Conservation (phyloP, 2,888 invertebrate species). For the Polyommatus icarus region DNA sequence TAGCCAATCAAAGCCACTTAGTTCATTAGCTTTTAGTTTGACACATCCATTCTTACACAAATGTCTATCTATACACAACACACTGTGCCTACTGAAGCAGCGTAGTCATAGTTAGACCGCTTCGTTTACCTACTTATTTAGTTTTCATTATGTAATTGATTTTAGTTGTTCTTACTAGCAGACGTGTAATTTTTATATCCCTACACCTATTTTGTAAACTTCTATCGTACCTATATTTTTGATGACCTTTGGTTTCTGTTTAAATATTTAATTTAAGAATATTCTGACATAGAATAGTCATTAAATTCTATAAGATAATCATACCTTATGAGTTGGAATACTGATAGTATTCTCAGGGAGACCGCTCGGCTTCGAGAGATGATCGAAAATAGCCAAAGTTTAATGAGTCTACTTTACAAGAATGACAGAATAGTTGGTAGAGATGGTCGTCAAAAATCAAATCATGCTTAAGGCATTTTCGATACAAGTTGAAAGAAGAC, state of each 20-base stretch:
- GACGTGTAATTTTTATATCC: background rate
- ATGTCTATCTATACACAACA: conserved; percentile 30
- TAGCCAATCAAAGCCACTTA: background rate
- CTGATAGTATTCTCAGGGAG: conserved; percentile 65
- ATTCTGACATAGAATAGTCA: background rate
- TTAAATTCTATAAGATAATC: conserved; percentile 38
- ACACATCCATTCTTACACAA: conserved; percentile 25
- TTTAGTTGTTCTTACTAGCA: background rate
- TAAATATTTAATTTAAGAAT: background rate
- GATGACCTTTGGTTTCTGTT: background rate
- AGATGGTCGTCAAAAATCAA: conserved; percentile 8
- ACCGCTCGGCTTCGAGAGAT: conserved; percentile 52
- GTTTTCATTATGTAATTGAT: background rate
- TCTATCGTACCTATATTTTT: background rate
- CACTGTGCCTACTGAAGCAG: conserved; percentile 18
- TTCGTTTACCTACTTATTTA: background rate
- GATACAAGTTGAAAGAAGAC: background rate
- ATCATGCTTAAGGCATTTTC: conserved; percentile 21
- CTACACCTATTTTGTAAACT: background rate
- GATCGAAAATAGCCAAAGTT: conserved; percentile 28
- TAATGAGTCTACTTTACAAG: conserved; percentile 30
- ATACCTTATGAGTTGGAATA: conserved; percentile 74
- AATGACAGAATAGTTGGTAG: conserved; percentile 23
- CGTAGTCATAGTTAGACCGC: conserved; percentile 26
- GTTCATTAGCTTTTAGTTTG: conserved; percentile 13